Conservation (phyloP, 1,140 invertebrate genomes). For the Yoshiicerus persimilis region DNA sequence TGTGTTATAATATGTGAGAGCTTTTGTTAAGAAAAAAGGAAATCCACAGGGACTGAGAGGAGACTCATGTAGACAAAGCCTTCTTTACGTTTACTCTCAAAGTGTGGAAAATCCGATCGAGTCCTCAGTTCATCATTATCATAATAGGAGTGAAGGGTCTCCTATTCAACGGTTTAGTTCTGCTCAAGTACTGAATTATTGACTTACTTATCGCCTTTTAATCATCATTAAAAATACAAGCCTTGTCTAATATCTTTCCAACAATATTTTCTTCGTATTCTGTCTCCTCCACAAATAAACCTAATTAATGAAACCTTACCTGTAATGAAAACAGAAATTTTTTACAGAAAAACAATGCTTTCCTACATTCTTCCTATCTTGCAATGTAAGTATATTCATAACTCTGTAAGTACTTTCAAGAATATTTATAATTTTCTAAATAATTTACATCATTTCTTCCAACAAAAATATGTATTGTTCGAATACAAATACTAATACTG, state of each 20-base stretch:
- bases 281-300: background rate
- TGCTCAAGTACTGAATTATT: constrained; percentile 23
- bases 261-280: background rate
- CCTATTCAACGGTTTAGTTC: constrained; percentile 28
- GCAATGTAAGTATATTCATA: too few species aligned
- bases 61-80: background rate
- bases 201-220: constrained; percentile 3
- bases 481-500: too few species aligned
- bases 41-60: background rate
- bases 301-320: background rate
- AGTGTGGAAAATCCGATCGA: constrained; percentile 38
- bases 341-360: too few species aligned
- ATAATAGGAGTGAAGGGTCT: constrained; percentile 11
- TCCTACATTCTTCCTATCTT: too few species aligned
- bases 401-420: too few species aligned
- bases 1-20: background rate
- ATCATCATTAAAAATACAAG: background rate
- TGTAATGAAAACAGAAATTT: too few species aligned
- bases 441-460: too few species aligned
- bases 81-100: constrained; percentile 22
- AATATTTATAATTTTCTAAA: too few species aligned
- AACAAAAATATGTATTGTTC: too few species aligned
- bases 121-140: constrained; percentile 24
- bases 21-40: background rate
- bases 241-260: background rate